Evolutionary conservation across 2,888 invertebrate species (phyloP), one percentile per base, ranked within the genome.

Genomic region (Andrena marginata): DNA sequence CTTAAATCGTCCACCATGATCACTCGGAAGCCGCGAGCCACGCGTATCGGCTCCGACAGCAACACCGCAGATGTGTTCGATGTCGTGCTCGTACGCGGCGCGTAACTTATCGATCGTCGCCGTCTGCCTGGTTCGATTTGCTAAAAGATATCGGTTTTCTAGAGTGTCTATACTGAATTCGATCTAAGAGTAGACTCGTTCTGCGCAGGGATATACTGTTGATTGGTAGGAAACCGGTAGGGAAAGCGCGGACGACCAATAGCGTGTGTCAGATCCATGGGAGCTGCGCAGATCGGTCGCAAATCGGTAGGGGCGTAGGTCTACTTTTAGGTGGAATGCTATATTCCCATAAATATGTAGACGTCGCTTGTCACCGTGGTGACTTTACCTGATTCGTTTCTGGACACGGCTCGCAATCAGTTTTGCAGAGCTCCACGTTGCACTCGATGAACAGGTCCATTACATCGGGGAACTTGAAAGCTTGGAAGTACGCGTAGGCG

Each of bases 361-460:
- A 16, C 4, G 42, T 42, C 4, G 16, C 16, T 42, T 4, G 16
- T 42, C 42, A 5, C 42, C 16, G 4, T 16, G 42, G 5, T 16
- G 16, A 20, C 42, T 63, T 63, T 75, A 84, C 73, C 85, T 96
- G 96, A 89, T 95, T 93, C 48, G 96, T 95, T 84, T 96, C 95
- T 0, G 97, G 96, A 89, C 97, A 97, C 42, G 96, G 95, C 77
- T 97, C 96, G 90, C 97, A 97, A 87, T 97, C 96, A 16, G 96
- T 96, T 94, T 97, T 97, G 91, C 97, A 97, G 0, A 97, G 94
- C 91, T 97, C 97, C 0, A 97, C 96, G 84, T 97, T 97, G 90
- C 97, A 97, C 92, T 97, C 97, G 78, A 97, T 96, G 87, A 96
- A 96, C 67, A 97, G 94, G 89, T 97, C 97, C 97, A 97, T 97